phyloP scores from a whole-genome alignment of 2,113 vertebrate species.

The Scatophagus argus region DNA sequence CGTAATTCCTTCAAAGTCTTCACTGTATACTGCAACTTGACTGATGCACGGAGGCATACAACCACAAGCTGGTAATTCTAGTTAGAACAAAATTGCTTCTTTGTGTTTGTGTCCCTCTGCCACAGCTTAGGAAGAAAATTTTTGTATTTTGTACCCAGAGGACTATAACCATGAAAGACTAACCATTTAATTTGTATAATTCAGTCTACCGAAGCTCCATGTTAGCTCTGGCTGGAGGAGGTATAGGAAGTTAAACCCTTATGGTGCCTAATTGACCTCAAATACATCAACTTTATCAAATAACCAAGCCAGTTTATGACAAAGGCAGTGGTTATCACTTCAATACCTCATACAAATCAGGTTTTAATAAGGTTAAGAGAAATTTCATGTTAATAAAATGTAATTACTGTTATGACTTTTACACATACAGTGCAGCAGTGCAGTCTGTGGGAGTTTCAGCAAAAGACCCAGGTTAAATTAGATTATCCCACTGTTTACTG shows the following conservation, averaged over 20 bases:
- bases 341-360: neutral
- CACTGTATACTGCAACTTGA: no score
- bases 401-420: no score
- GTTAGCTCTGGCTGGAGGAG: neutral
- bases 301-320: neutral
- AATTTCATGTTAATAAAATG: neutral
- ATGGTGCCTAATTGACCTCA: neutral
- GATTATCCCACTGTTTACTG: neutral
- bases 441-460: no score
- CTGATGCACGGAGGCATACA: no score
- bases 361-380: neutral
- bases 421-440: no score
- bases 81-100: neutral
- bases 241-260: neutral
- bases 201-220: neutral
- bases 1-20: no score
- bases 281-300: neutral
- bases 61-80: no score
- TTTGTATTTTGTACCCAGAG: neutral
- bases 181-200: neutral
- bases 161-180: neutral
- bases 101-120: neutral
- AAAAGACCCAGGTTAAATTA: neutral
- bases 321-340: neutral
- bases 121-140: conserved; percentile 6